Evolutionary conservation across 2,113 vertebrate genomes (phyloP), one percentile per base, ranked within the genome.

Genomic region (Abramis brama): DNA sequence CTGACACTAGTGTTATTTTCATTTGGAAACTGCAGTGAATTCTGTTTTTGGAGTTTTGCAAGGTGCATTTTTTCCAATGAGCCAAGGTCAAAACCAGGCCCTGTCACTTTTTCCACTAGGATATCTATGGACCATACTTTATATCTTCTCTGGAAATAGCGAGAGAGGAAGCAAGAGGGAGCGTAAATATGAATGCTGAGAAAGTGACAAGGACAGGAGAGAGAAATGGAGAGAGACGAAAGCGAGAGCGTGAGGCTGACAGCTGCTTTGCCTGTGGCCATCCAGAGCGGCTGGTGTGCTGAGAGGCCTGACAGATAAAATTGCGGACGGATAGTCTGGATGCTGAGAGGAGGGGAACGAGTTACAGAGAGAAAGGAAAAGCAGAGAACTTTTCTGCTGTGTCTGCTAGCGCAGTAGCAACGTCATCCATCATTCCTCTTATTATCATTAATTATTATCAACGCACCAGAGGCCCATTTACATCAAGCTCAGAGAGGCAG

Each of bases 191-290:
- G 71, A 82, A 47, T 50, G 39, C 55, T 70, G 43, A 86, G 79
- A 79, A 25, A 12, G 78, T 57, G 68, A 70, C 68, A 79, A 30
- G 74, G 73, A 47, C 64, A 50, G 84, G 84, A 52, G 76, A 52
- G 47, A 25, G 66, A 55, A 55, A 60, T 9, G 76, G 78, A 82
- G 77, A 64, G 70, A 74, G 43, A 84, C 55, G 50, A 33, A 60
- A 85, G 82, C 39, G 57, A 80, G 81, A 62, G 43, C 52, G 45
- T 64, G 59, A 89, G 39, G 59, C 78, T 86, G 88, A 86, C 88
- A 89, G 85, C 77, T 89, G 88, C 88, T 89, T 86, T 86, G 85
- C 88, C 88, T 64, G 36, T 76, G 85, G 88, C 85, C 82, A 86
- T 86, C 68, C 82, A 81, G 76, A 86, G 79, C 77, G 77, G 50